These are phyloP conservation scores for Sebastes aleutianus DNA, from an alignment of 2,797 vertebrate genomes.

Conservation along the genomic window DNA sequence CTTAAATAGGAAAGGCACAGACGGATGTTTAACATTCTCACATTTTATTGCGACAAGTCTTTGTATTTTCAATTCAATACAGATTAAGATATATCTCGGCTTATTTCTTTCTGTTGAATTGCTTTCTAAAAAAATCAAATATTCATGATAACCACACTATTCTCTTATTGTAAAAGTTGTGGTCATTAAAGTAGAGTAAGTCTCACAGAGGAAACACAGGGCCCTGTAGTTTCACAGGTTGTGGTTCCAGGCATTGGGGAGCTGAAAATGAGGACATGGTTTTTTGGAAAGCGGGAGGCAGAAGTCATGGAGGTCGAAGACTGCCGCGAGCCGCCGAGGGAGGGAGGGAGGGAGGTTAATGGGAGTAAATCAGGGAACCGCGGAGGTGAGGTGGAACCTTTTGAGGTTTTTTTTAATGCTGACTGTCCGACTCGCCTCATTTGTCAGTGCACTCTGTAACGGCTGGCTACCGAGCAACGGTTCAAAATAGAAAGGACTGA, in stretches of 20 bases:
- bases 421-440: conserved; percentile 51
- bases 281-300: conserved; percentile 38
- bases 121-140: conserved; percentile 2
- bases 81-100: background rate
- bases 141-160: background rate
- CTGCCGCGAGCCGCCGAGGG: conserved; percentile 25
- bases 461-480: conserved; percentile 14
- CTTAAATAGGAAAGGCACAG: background rate
- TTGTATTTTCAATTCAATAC: conserved; percentile 15
- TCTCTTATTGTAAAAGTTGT: background rate
- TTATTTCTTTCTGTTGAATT: background rate
- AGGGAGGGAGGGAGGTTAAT: conserved; percentile 44
- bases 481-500: conserved; percentile 23
- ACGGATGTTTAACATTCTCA: conserved; percentile 24
- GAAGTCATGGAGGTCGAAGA: conserved; percentile 41
- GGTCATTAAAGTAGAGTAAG: background rate
- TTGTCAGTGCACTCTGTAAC: conserved; percentile 44
- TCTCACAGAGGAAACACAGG: background rate
- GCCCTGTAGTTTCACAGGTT: conserved; percentile 19
- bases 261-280: conserved; percentile 48
- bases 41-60: background rate
- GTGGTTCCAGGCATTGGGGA: conserved; percentile 37
- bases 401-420: conserved; percentile 25
- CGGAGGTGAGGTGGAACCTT: conserved; percentile 43
- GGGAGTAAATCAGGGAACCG: conserved; percentile 48